phyloP scores from a whole-genome alignment of 1,140 invertebrate genomes.

The Chelonus insularis region DNA sequence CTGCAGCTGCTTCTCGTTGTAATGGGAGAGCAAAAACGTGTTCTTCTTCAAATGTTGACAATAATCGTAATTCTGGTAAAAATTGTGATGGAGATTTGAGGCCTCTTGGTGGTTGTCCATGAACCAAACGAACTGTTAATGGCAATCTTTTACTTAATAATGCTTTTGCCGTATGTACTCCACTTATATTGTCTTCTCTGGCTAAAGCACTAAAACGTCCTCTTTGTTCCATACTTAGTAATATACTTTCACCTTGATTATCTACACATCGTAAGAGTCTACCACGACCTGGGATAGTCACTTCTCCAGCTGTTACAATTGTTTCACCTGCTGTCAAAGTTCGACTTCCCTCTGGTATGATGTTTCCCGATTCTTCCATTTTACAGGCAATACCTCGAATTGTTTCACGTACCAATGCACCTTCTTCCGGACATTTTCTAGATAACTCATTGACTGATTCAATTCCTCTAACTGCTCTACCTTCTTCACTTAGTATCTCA shows the following conservation, averaged over 20 bases:
- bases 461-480: slow-evolving; percentile 83
- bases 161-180: slow-evolving; percentile 85
- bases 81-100: slow-evolving; percentile 79
- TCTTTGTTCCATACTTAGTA: slow-evolving; percentile 81
- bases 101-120: slow-evolving; percentile 80
- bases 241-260: slow-evolving; percentile 79
- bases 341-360: slow-evolving; percentile 73
- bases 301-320: slow-evolving; percentile 74
- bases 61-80: slow-evolving; percentile 79
- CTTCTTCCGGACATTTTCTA: slow-evolving; percentile 73
- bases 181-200: slow-evolving; percentile 88
- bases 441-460: slow-evolving; percentile 84
- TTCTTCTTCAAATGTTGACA: slow-evolving; percentile 80
- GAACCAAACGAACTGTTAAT: slow-evolving; percentile 85
- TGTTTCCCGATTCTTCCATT: slow-evolving; percentile 64
- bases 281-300: slow-evolving; percentile 66
- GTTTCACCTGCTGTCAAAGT: slow-evolving; percentile 71
- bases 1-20: slow-evolving; percentile 75
- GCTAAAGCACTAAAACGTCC: slow-evolving; percentile 89
- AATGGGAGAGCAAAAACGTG: slow-evolving; percentile 83
- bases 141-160: slow-evolving; percentile 86
- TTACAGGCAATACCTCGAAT: slow-evolving; percentile 78
- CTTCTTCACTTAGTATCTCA: slow-evolving; percentile 91
- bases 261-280: slow-evolving; percentile 86
- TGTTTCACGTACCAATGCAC: slow-evolving; percentile 82